phyloP scores from a whole-genome alignment of 2,797 vertebrate genomes.

The Pangasius mekongensis region DNA sequence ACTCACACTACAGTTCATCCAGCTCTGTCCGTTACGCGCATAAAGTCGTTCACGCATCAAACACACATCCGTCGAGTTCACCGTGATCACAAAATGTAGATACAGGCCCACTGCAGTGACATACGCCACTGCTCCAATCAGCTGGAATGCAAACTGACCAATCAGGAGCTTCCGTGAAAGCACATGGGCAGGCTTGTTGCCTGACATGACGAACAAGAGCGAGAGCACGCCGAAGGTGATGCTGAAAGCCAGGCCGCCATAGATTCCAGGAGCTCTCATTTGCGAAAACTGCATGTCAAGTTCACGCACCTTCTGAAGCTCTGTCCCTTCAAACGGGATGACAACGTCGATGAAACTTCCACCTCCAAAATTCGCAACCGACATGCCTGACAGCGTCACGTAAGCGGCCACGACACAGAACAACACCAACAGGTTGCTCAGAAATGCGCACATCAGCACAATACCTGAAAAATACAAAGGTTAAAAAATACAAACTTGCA shows the following conservation, averaged over 20 bases:
- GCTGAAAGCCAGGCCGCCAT: conserved; percentile 82
- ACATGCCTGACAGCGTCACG: conserved; percentile 79
- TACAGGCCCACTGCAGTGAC: conserved; percentile 83
- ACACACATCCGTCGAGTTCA: conserved; percentile 89
- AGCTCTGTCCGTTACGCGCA: conserved; percentile 84
- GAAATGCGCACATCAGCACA: conserved; percentile 80
- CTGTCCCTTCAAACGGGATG: conserved; percentile 82
- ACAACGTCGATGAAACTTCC: conserved; percentile 78
- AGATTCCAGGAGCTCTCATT: conserved; percentile 86
- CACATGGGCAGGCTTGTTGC: conserved; percentile 78
- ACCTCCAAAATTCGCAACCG: conserved; percentile 65
- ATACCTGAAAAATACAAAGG: conserved; percentile 74
- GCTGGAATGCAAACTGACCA: conserved; percentile 79
- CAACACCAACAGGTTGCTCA: conserved; percentile 82
- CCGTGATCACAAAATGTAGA: conserved; percentile 80
- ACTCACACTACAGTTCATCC: conserved; percentile 88
- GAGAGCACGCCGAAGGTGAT: conserved; percentile 74
- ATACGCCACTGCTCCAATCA: conserved; percentile 75
- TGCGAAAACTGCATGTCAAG: conserved; percentile 88
- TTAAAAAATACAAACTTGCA: not conserved
- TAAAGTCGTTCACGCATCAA: conserved; percentile 82
- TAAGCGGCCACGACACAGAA: conserved; percentile 83
- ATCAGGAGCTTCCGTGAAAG: conserved; percentile 73
- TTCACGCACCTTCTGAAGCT: conserved; percentile 80
- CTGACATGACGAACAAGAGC: conserved; percentile 80